Evolutionary conservation across 2,797 vertebrate species (phyloP).

Genomic region (Parauchenoglanis punctatus): DNA sequence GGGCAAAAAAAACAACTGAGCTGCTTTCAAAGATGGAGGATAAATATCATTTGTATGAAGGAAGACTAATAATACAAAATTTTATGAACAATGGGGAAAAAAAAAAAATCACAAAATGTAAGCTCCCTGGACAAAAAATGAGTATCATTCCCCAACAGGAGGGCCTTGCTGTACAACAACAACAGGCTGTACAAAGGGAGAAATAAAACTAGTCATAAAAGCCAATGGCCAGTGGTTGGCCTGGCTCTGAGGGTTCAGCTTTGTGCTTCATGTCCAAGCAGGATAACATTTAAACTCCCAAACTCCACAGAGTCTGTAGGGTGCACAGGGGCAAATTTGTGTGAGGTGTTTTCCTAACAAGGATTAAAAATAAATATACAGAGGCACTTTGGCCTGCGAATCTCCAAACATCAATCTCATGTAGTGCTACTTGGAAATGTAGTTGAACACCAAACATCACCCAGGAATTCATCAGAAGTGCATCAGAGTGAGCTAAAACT

Average conservation of each 20-base stretch:
- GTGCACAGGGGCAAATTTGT: not conserved
- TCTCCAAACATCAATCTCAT: not conserved
- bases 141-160: not conserved
- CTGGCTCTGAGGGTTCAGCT: not conserved
- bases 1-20: not conserved
- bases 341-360: not conserved
- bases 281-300: not conserved
- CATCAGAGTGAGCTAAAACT: not conserved
- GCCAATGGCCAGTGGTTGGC: not conserved
- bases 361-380: not conserved
- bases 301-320: not conserved
- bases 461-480: not conserved
- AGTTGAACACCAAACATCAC: not conserved
- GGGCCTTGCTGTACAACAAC: not conserved
- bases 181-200: not conserved
- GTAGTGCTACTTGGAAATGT: not conserved
- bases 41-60: too few species aligned
- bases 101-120: not conserved
- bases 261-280: not conserved
- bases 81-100: not conserved
- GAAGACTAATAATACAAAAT: not conserved
- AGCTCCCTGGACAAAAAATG: not conserved
- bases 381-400: not conserved
- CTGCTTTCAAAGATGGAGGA: not conserved
- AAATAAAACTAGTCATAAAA: not conserved